Evolutionary conservation across 1,140 invertebrate species (phyloP).

Genomic region (Macrocentrus cingulum): DNA sequence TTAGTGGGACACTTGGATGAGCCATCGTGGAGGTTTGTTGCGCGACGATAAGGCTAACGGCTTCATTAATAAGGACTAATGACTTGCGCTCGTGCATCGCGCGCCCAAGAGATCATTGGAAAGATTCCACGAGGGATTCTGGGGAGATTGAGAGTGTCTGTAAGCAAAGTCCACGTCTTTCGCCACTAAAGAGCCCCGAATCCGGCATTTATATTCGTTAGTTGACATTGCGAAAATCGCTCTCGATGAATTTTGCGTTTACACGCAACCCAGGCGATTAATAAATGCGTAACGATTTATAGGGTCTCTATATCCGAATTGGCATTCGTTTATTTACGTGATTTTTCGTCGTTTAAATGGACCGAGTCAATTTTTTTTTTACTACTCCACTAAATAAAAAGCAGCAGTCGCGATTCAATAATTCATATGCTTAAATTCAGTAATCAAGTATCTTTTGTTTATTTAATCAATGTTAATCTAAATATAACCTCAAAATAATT

Average conservation of each 20-base stretch:
- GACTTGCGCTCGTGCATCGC: slow-evolving; percentile 21
- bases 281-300: slow-evolving; percentile 5
- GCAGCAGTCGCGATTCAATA: too few relatives aligned
- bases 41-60: slow-evolving; percentile 28
- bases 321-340: too few relatives aligned
- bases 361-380: too few relatives aligned
- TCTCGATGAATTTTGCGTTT: slow-evolving; percentile 40
- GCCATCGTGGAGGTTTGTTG: slow-evolving; percentile 26
- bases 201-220: slow-evolving; percentile 54
- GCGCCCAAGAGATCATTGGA: slow-evolving; percentile 18
- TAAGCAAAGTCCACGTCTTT: slow-evolving; percentile 1
- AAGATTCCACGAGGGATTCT: slow-evolving; percentile 19
- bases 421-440: too few relatives aligned
- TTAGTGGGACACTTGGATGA: slow-evolving; percentile 25
- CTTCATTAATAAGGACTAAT: slow-evolving; percentile 31
- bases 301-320: too few relatives aligned
- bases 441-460: too few relatives aligned
- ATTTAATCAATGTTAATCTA: too few relatives aligned
- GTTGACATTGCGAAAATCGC: slow-evolving; percentile 28
- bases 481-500: too few relatives aligned
- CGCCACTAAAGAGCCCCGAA: slow-evolving; percentile 31
- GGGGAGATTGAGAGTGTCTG: slow-evolving; percentile 29
- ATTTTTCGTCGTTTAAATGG: too few relatives aligned
- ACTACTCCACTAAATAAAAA: too few relatives aligned
- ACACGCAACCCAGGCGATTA: slow-evolving; percentile 37